Evolutionary conservation across 2,113 vertebrate species (phyloP), one percentile per base, ranked within the genome.

Genomic region (Muntiacus muntjak): DNA sequence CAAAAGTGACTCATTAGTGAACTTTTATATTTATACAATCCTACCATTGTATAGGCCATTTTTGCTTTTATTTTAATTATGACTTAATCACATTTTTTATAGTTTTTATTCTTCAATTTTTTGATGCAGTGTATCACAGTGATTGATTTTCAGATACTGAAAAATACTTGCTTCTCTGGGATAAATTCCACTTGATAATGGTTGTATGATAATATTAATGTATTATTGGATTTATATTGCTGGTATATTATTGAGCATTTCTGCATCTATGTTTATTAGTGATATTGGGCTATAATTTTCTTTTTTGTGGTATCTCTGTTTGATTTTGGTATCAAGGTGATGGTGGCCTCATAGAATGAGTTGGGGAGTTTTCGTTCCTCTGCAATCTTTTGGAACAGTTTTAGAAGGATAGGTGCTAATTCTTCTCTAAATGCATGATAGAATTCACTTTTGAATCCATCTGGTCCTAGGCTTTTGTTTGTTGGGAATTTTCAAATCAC

Each of bases 31-130:
- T 74, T 30, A 85, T 8, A 74, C 2, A 94, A 76, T 91, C 47
- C 0, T 95, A 71, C 10, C 64, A 52, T 30, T 90, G 7, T 60
- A 62, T 9, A 87, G 43, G 21, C 57, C 89, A 90, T 50, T 91
- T 92, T 14, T 62, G 40, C 25, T 94, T 82, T 95, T 88, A 81
- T 85, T 91, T 91, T 55, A 28, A 82, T 94, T 87, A 87, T 79
- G 67, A 92, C 45, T 95, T 87, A 28, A 55, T 90, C 43, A 87
- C 2, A 30, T 36, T 62, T 62, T 50, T 14, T 14, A 50, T 33
- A 9, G 5, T 52, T 81, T 52, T 81, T 52, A 79, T 50, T 30
- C 45, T 79, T 19, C 28, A 79, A 5, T 50, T 79, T 79, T 28
- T 19, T 79, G 26, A 11, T 79, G 45, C 28, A 17, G 28, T 79